These are phyloP conservation scores for Coleophora flavipennella DNA, from an alignment of 2,888 invertebrate genomes.

Conservation along the genomic window DNA sequence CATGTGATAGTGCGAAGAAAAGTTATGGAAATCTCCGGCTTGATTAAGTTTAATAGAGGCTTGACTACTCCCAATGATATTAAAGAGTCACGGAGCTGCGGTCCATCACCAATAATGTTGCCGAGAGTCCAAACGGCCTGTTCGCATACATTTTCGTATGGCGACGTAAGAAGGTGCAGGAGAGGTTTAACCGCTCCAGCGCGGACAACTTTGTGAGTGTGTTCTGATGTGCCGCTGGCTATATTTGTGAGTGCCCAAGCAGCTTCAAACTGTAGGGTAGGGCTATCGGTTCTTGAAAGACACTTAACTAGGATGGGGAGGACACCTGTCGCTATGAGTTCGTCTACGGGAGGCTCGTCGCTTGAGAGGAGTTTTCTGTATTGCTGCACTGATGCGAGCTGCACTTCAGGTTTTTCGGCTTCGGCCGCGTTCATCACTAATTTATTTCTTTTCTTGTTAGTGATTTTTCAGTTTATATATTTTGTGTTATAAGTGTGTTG, in stretches of 20 bases:
- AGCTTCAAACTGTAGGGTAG: conserved; percentile 95
- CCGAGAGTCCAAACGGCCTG: conserved; percentile 99
- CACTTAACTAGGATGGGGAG: conserved; percentile 95
- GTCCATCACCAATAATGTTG: conserved; percentile 89
- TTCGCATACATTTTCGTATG: conserved; percentile 97
- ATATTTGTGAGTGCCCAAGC: conserved; percentile 99
- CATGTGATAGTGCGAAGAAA: conserved; percentile 99
- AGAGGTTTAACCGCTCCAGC: conserved; percentile 98
- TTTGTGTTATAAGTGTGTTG: too few species aligned
- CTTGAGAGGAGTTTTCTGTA: conserved; percentile 96
- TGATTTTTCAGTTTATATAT: too few species aligned
- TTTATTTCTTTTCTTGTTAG: too few species aligned
- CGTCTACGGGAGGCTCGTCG: conserved; percentile 98
- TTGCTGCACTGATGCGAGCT: conserved; percentile 93
- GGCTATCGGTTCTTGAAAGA: conserved; percentile 87
- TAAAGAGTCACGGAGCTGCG: conserved; percentile 93
- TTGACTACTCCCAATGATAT: conserved; percentile 95
- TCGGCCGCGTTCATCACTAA: conserved; percentile 91
- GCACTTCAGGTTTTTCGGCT: conserved; percentile 82
- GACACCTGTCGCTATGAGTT: conserved; percentile 93
- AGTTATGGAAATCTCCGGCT: conserved; percentile 94
- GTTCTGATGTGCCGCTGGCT: conserved; percentile 93
- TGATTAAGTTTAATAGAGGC: conserved; percentile 94
- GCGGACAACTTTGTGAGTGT: conserved; percentile 91
- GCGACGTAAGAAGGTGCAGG: conserved; percentile 90